Evolutionary conservation across 2,888 invertebrate genomes (phyloP), one percentile per base, ranked within the genome.

Genomic region (Phymatocera aterrima): DNA sequence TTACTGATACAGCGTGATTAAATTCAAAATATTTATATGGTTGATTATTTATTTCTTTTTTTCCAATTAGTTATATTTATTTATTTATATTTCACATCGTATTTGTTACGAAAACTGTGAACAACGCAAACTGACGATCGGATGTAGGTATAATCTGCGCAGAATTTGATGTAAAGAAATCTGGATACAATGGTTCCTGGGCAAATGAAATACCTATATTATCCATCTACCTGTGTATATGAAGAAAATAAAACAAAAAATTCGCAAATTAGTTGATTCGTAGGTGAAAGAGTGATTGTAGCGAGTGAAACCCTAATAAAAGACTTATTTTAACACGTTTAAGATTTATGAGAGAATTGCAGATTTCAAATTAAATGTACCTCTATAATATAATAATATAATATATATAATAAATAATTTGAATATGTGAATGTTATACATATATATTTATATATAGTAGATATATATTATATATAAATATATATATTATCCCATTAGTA

Each of bases 221-320:
- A 34, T 72, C n/a, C 21, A 51, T 40, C 31, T 54, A 51, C n/a
- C 28, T 72, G 24, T 60, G 10, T 51, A 37, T 64, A 64, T 34
- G n/a, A n/a, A 54, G 18, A 54, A 54, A 18, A 8, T 54, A 43
- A 12, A 43, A 15, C 21, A 1, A 68, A n/a, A 72, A 24, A 21
- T 15, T 68, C 43, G 68, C 68, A 51, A 72, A 37, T 34, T 72
- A 34, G 40, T 37, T 51, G 34, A 51, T 51, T 12, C 46, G n/a
- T 46, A 68, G 28, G n/a, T 75, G n/a, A n/a, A 60, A 57, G 61
- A 77, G 34, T 72, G 74, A 78, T 75, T 70, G 61, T 74, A 46
- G 77, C 80, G 83, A 82, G 81, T 78, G 80, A 81, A 81, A 83
- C 84, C 87, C 86, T 85, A 83, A 85, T 77, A 82, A 82, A 84